These are phyloP conservation scores for Cerastis rubricosa DNA, from an alignment of 2,888 invertebrate species.

Conservation along the genomic window DNA sequence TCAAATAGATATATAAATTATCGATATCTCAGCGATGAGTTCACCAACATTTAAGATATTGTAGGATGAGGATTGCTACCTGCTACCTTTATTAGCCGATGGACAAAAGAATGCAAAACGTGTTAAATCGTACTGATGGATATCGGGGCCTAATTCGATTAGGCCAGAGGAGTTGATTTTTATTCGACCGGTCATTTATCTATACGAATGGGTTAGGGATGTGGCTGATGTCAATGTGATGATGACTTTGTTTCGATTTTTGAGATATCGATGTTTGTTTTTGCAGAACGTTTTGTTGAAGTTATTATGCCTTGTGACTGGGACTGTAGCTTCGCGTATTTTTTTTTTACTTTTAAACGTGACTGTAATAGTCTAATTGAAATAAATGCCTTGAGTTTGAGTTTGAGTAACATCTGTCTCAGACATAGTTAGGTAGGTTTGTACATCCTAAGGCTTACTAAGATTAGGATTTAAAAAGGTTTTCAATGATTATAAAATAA, in stretches of 20 bases:
- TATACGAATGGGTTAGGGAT: conserved; percentile 80
- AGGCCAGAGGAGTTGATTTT: conserved; percentile 89
- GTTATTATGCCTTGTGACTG: no score
- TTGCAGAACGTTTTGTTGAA: neutral
- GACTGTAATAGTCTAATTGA: no score
- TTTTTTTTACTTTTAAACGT: no score
- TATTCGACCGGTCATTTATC: conserved; percentile 88
- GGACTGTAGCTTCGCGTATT: no score
- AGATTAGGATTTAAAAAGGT: neutral
- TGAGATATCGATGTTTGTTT: neutral
- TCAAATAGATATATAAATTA: conserved; percentile 80
- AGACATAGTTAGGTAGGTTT: no score
- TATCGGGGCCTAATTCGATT: conserved; percentile 90
- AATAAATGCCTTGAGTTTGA: no score
- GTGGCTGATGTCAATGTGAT: conserved; percentile 61
- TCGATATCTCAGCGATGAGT: conserved; percentile 83
- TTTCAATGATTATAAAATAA: neutral
- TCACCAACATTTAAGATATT: conserved; percentile 87
- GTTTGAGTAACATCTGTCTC: no score
- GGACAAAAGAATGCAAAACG: conserved; percentile 89
- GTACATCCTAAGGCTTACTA: neutral
- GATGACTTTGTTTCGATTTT: conserved; percentile 24
- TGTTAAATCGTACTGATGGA: conserved; percentile 89
- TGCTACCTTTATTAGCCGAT: conserved; percentile 86
- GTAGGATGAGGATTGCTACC: conserved; percentile 84